Evolutionary conservation across 1,140 invertebrate genomes (phyloP).

Genomic region (Lanistes nyassanus): DNA sequence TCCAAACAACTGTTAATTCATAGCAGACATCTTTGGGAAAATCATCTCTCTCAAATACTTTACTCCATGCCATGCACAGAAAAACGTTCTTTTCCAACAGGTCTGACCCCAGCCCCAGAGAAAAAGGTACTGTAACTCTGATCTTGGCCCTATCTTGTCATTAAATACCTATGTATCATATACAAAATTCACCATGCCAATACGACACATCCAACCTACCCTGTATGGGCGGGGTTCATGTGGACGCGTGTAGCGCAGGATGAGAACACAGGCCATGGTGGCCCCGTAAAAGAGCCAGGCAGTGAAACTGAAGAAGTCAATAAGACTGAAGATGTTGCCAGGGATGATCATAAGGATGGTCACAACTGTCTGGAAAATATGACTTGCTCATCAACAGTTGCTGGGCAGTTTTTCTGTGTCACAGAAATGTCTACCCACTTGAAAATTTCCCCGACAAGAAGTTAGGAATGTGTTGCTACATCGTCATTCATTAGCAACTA

Average conservation of each 20-base stretch:
- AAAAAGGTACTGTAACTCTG: not conserved
- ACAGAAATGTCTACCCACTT: too few relatives aligned
- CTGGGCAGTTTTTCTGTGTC: too few relatives aligned
- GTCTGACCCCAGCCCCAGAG: not conserved
- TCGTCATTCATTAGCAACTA: too few relatives aligned
- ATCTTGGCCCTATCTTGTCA: not conserved
- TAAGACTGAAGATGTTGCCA: conserved; percentile 68
- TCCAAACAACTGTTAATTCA: not conserved
- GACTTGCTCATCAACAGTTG: too few relatives aligned
- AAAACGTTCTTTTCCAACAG: not conserved
- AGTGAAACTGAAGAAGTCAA: conserved; percentile 60
- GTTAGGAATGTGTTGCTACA: too few relatives aligned
- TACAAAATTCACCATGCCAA: too few relatives aligned
- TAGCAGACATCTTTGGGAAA: not conserved
- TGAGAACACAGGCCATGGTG: conserved; percentile 81
- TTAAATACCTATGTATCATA: not conserved
- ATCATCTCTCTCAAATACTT: not conserved
- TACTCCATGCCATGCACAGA: not conserved
- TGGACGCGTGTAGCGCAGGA: conserved; percentile 78
- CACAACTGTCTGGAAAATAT: conserved; percentile 75
- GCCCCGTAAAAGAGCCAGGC: conserved; percentile 65
- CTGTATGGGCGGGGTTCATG: conserved; percentile 79
- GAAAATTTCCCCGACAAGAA: too few relatives aligned
- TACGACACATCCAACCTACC: conserved; percentile 63
- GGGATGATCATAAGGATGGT: conserved; percentile 78